phyloP scores from a whole-genome alignment of 2,113 vertebrate species.

The Chloropsis hardwickii region DNA sequence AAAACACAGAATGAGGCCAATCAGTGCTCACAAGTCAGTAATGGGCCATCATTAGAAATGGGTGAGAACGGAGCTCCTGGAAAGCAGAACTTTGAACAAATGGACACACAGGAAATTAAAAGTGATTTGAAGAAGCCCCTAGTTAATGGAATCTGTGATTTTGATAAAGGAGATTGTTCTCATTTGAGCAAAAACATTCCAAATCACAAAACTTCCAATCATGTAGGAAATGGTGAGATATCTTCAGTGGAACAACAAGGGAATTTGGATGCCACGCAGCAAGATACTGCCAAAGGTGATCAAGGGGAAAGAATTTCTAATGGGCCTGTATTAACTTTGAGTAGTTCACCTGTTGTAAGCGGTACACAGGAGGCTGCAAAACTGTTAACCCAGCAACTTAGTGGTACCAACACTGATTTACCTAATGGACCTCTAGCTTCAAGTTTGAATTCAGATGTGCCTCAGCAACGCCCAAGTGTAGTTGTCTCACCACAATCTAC shows the following conservation, averaged over 20 bases:
- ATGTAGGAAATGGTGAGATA: constrained; percentile 96
- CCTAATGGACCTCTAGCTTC: constrained; percentile 91
- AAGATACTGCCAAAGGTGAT: constrained; percentile 98
- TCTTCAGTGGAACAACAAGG: constrained; percentile 83
- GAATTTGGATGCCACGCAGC: constrained; percentile 83
- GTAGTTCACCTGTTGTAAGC: constrained; percentile 76
- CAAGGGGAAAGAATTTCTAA: constrained; percentile 92
- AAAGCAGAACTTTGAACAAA: constrained; percentile 86
- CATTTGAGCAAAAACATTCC: constrained; percentile 99
- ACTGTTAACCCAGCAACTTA: constrained; percentile 78
- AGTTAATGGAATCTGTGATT: constrained; percentile 97
- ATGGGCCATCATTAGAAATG: constrained; percentile 86
- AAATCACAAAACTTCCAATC: constrained; percentile 99
- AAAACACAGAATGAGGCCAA: constrained; percentile 88
- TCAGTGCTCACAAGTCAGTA: constrained; percentile 84
- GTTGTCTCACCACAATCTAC: constrained; percentile 84
- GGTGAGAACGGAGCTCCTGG: constrained; percentile 84
- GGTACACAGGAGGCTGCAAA: constrained; percentile 76
- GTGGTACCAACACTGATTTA: constrained; percentile 83
- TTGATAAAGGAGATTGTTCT: constrained; percentile 88
- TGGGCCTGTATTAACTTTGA: constrained; percentile 86
- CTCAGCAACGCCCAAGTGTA: constrained; percentile 89
- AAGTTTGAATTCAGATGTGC: constrained; percentile 85
- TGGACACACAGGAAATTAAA: constrained; percentile 76
- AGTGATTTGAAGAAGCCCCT: constrained; percentile 90